A percentile compares a stretch with the other conserved stretches of the same genome.
phyloP scores from a whole-genome alignment of 2,888 invertebrate genomes.

The Chrysolina americana region DNA sequence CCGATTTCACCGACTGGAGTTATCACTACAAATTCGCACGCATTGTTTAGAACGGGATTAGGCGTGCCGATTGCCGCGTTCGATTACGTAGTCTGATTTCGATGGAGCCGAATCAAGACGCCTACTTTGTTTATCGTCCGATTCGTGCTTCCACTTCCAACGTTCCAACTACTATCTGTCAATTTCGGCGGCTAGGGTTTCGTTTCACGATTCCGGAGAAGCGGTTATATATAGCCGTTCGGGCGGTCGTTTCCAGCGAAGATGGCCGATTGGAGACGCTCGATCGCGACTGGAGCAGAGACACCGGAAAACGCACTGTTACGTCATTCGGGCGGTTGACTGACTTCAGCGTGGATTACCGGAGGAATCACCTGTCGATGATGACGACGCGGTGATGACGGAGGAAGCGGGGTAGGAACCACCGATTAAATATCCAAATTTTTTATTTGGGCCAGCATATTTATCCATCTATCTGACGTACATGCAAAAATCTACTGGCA shows the following conservation, averaged over 20 bases:
- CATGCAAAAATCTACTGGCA: too few relatives aligned
- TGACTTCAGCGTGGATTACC: constrained; percentile 7
- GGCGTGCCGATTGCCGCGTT: constrained; percentile 16
- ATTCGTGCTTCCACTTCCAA: not conserved
- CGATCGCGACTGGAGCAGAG: not conserved
- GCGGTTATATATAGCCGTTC: constrained; percentile 9
- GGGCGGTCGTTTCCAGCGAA: constrained; percentile 4
- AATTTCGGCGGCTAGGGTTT: not conserved
- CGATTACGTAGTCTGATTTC: not conserved
- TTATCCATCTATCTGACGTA: too few relatives aligned
- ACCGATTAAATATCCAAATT: too few relatives aligned
- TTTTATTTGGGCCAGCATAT: too few relatives aligned
- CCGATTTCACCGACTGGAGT: not conserved
- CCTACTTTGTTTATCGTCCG: constrained; percentile 4
- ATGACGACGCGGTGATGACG: not conserved
- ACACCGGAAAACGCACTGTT: constrained; percentile 3
- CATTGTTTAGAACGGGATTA: not conserved
- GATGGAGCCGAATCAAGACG: not conserved
- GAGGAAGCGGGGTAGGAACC: not conserved
- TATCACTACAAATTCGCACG: constrained; percentile 5
- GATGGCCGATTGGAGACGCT: not conserved
- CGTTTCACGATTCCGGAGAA: constrained; percentile 4
- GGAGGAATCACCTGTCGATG: constrained; percentile 8
- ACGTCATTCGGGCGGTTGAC: constrained; percentile 14
- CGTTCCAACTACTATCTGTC: not conserved